A percentile compares a stretch with the other conserved stretches of the same genome.
phyloP scores from a whole-genome alignment of 2,797 vertebrate genomes.

The Oreonectes daqikongensis region DNA sequence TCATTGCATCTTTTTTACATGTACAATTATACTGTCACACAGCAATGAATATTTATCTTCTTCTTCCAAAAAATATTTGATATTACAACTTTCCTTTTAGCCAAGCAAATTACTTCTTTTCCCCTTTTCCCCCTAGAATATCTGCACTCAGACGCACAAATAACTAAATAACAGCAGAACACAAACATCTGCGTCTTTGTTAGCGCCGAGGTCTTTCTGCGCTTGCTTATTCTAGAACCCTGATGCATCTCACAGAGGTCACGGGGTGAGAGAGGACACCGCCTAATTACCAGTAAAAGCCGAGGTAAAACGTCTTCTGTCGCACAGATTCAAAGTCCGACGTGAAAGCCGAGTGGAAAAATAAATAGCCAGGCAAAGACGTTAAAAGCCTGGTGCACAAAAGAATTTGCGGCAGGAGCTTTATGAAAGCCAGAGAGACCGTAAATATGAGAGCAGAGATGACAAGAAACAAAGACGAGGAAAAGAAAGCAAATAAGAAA shows the following conservation, averaged over 20 bases:
- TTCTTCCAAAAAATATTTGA: background rate
- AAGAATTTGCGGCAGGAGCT: slow-evolving; percentile 61
- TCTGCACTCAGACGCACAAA: background rate
- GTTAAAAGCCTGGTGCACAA: slow-evolving; percentile 64
- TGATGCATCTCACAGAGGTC: slow-evolving; percentile 37
- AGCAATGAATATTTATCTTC: background rate
- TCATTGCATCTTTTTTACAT: too few relatives aligned
- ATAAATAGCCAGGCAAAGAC: slow-evolving; percentile 67
- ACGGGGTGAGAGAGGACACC: slow-evolving; percentile 36
- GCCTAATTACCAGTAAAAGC: slow-evolving; percentile 50
- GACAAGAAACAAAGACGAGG: slow-evolving; percentile 72
- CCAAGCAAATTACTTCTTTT: background rate
- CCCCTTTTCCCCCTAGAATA: background rate
- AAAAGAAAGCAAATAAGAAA: slow-evolving; percentile 55
- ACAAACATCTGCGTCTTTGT: background rate
- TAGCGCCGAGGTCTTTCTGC: background rate
- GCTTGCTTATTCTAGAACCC: slow-evolving; percentile 43
- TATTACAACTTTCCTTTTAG: background rate
- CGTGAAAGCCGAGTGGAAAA: slow-evolving; percentile 58
- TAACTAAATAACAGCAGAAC: slow-evolving; percentile 1
- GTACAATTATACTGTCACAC: too few relatives aligned
- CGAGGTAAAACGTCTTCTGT: slow-evolving; percentile 38
- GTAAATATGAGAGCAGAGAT: slow-evolving; percentile 70
- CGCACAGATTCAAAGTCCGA: slow-evolving; percentile 46
- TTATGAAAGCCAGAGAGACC: slow-evolving; percentile 66